These are phyloP conservation scores for Coracopsis vasa DNA, from an alignment of 2,113 vertebrate genomes.

Conservation along the genomic window DNA sequence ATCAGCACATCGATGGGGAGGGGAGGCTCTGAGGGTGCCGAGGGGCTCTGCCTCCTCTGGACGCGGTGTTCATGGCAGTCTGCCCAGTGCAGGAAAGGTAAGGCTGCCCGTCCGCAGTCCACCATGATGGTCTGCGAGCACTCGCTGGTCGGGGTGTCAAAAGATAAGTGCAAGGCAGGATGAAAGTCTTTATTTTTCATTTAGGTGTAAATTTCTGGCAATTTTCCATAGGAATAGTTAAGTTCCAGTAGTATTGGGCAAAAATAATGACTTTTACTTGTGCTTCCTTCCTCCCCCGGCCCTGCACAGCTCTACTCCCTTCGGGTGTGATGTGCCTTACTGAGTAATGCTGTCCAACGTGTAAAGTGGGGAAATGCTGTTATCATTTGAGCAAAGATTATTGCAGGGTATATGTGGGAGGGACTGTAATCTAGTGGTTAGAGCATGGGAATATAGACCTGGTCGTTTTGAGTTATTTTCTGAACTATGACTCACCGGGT, in stretches of 20 bases:
- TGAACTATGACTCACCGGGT: slow-evolving; percentile 25
- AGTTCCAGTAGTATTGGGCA: not conserved
- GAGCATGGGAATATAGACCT: slow-evolving; percentile 49
- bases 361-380: slow-evolving; percentile 44
- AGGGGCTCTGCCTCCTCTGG: not conserved
- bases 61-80: fast-evolving
- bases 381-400: slow-evolving; percentile 41
- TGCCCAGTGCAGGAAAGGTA: fast-evolving
- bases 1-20: too few species aligned
- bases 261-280: not conserved
- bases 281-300: not conserved
- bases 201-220: not conserved
- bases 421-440: slow-evolving; percentile 40
- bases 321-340: not conserved
- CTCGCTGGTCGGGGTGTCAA: fast-evolving
- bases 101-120: fast-evolving
- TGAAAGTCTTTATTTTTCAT: not conserved
- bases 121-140: fast-evolving
- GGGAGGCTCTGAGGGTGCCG: not conserved
- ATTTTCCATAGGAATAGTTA: not conserved
- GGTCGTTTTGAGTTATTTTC: slow-evolving; percentile 6
- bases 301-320: not conserved
- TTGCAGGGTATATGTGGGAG: slow-evolving; percentile 52
- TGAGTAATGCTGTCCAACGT: slow-evolving; percentile 16
- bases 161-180: not conserved